Evolutionary conservation across 2,888 invertebrate genomes (phyloP).

Genomic region (Caenorhabditis sp.): DNA sequence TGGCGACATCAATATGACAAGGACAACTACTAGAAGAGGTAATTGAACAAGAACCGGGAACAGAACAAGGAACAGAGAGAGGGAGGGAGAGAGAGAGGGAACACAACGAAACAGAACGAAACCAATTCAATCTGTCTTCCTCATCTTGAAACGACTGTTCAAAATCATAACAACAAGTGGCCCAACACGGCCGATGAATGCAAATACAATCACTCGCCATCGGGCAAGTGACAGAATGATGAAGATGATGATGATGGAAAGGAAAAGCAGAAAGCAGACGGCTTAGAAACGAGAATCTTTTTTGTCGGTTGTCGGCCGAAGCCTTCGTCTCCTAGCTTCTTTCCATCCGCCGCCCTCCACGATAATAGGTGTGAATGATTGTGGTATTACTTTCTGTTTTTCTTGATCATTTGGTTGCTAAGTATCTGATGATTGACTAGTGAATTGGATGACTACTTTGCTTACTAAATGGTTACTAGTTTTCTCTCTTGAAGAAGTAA

Average conservation of each 20-base stretch:
- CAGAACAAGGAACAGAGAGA: too few species aligned
- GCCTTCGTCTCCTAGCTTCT: conserved; percentile 13
- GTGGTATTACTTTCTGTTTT: neutral
- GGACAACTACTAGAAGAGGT: too few species aligned
- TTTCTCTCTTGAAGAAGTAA: too few species aligned
- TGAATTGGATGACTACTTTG: neutral
- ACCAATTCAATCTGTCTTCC: too few species aligned
- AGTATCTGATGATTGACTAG: neutral
- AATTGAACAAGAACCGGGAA: too few species aligned
- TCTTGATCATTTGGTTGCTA: neutral
- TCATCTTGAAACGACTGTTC: too few species aligned
- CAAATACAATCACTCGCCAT: conserved; percentile 36
- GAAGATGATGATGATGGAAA: conserved; percentile 8
- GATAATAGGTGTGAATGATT: conserved; percentile 54
- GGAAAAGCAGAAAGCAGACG: conserved; percentile 19
- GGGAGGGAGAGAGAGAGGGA: too few species aligned
- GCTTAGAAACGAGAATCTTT: conserved; percentile 49
- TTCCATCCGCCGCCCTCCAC: neutral
- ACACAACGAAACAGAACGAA: too few species aligned
- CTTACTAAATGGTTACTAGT: too few species aligned
- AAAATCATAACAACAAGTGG: conserved; percentile 36
- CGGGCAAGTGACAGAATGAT: conserved; percentile 15
- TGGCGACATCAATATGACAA: too few species aligned
- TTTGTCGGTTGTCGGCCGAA: neutral
- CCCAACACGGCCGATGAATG: conserved; percentile 23